Percentiles rank a stretch among this genome's conserved stretches.
These are phyloP conservation scores for Astur gentilis DNA, from an alignment of 2,113 vertebrate species.

Conservation along the genomic window DNA sequence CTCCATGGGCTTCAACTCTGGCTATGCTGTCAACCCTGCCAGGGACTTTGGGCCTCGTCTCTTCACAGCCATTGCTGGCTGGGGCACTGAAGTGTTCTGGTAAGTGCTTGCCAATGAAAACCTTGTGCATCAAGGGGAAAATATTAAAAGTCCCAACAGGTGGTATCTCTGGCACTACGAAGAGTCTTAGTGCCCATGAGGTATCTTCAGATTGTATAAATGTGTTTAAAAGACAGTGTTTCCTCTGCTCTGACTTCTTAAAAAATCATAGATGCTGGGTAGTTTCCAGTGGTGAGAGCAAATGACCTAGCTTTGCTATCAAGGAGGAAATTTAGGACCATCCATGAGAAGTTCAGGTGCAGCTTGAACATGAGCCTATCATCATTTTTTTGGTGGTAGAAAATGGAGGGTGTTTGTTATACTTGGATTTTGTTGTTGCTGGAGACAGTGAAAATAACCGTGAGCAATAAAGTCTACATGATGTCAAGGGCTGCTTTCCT, in stretches of 20 bases:
- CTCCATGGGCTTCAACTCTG: slow-evolving; percentile 98
- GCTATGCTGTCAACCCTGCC: slow-evolving; percentile 96
- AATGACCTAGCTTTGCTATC: background rate
- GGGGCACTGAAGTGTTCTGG: slow-evolving; percentile 89
- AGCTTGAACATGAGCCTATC: background rate
- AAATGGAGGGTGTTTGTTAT: background rate
- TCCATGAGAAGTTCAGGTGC: background rate
- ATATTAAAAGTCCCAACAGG: background rate
- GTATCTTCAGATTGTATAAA: background rate
- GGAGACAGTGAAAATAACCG: background rate
- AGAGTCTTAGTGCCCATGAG: too few species aligned
- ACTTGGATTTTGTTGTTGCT: background rate
- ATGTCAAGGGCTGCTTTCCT: background rate
- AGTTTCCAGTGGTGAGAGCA: background rate
- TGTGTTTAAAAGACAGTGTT: background rate
- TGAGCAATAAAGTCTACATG: background rate
- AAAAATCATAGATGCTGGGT: accelerated
- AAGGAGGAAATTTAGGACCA: background rate
- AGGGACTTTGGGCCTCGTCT: slow-evolving; percentile 94
- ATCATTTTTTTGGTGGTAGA: background rate
- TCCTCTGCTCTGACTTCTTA: background rate
- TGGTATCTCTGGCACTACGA: too few species aligned
- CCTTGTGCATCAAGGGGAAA: background rate
- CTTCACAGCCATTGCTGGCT: slow-evolving; percentile 91
- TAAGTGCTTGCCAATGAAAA: slow-evolving; percentile 64